Evolutionary conservation across 2,797 vertebrate species (phyloP).

Genomic region (Pangasius mekongensis): DNA sequence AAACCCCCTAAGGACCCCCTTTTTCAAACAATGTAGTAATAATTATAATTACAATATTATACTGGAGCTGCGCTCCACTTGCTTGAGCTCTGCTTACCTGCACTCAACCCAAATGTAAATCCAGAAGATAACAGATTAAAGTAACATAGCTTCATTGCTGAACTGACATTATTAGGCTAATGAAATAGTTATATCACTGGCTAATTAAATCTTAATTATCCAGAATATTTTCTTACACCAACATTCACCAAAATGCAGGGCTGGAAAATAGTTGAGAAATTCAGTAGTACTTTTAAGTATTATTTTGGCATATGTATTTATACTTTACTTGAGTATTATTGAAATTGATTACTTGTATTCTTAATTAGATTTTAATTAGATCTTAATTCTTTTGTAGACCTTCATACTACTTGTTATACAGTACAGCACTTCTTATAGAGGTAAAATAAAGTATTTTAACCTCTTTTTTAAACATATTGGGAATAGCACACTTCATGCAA

Average conservation of each 20-base stretch:
- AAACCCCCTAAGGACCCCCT: neutral
- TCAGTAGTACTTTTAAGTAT: neutral
- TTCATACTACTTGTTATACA: too few species aligned
- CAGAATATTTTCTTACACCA: neutral
- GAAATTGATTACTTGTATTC: neutral
- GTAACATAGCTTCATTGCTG: neutral
- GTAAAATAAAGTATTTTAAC: too few species aligned
- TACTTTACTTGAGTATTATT: neutral
- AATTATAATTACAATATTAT: neutral
- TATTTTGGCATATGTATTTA: neutral
- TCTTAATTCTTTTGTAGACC: neutral
- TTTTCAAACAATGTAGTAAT: neutral
- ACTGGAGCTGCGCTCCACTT: neutral
- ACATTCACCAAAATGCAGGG: neutral
- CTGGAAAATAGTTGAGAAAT: neutral
- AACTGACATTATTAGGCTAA: neutral
- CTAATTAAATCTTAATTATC: neutral
- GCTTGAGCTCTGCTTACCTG: neutral
- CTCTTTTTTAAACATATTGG: too few species aligned
- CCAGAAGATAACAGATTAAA: neutral
- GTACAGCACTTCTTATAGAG: too few species aligned
- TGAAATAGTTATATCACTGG: neutral
- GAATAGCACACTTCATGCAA: neutral
- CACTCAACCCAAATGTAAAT: neutral
- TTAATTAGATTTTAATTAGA: neutral